Evolutionary conservation across 2,113 vertebrate species (phyloP), one percentile per base, ranked within the genome.

Genomic region (Phylloscopus trochiloides): DNA sequence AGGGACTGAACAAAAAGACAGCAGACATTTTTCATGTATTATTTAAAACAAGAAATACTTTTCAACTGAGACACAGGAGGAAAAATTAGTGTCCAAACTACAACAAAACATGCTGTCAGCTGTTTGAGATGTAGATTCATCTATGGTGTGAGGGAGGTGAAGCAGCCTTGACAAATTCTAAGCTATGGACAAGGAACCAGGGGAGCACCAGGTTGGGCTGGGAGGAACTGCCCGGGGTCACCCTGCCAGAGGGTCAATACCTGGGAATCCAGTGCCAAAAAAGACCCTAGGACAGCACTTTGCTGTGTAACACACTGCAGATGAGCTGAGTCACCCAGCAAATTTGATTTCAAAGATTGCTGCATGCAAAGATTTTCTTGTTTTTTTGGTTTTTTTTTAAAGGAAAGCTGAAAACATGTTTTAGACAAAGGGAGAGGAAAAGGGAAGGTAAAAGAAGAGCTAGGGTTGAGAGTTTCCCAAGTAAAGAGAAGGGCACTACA

Each of bases 321-420:
- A 77, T 9, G 55, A 83, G 83, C 86, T 6, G 70, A 76, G 70
- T 24, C 85, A 74, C 59, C 47, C 45, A 42, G 59, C 59, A 70
- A 29, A 65, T 54, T 74, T 7, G 25, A 59, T 50, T 80, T 36
- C 18, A 14, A 47, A 85, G 86, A 78, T 10, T 50, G 77, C 73
- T 63, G 71, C 95, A 93, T 71, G 92, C 92, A 89, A 78, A 96
- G 85, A 9, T 82, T 62, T 76, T 4, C 34, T 34, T 34, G 34
- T 34, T 3, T 47, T n/a, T n/a, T n/a, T n/a, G n/a, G n/a, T 88
- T 70, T 63, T 55, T 87, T 94, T 77, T 36, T 14, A 54, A 70
- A 78, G 71, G 50, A 94, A 95, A 97, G 97, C 96, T 98, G 97
- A 98, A 97, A 96, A 97, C 98, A 97, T 97, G 97, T 97, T 97